Percentiles rank a stretch among this genome's conserved stretches.
These are phyloP conservation scores for Stenotaenia linearis DNA, from an alignment of 2,888 invertebrate genomes.

Conservation along the genomic window DNA sequence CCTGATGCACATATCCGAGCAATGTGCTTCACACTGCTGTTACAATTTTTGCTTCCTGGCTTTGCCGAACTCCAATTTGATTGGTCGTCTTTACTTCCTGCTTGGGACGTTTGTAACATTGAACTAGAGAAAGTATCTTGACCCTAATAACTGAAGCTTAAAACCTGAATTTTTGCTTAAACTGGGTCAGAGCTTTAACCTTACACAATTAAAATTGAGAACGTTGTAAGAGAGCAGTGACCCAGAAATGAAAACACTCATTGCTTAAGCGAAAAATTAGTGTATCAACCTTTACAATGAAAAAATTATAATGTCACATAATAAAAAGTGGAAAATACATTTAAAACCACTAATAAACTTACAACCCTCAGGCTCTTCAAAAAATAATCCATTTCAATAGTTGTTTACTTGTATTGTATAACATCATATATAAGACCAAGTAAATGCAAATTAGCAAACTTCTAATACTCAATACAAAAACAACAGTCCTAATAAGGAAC, in stretches of 20 bases:
- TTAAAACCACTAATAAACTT: no score
- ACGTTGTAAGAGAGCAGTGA: not conserved
- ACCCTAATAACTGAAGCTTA: not conserved
- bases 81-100: not conserved
- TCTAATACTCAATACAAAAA: no score
- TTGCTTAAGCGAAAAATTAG: no score
- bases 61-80: not conserved
- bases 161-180: not conserved
- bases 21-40: not conserved
- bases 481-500: no score
- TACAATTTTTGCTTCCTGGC: not conserved
- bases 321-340: no score
- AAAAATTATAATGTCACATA: no score
- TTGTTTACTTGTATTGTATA: no score
- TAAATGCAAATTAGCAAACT: no score
- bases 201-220: not conserved
- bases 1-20: not conserved
- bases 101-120: not conserved
- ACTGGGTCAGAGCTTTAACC: not conserved
- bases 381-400: no score
- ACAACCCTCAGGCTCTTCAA: no score
- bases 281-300: no score
- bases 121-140: constrained; percentile 15
- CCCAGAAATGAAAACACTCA: not conserved
- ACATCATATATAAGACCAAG: no score